Evolutionary conservation across 2,113 vertebrate species (phyloP).

Genomic region (Jaculus jaculus): DNA sequence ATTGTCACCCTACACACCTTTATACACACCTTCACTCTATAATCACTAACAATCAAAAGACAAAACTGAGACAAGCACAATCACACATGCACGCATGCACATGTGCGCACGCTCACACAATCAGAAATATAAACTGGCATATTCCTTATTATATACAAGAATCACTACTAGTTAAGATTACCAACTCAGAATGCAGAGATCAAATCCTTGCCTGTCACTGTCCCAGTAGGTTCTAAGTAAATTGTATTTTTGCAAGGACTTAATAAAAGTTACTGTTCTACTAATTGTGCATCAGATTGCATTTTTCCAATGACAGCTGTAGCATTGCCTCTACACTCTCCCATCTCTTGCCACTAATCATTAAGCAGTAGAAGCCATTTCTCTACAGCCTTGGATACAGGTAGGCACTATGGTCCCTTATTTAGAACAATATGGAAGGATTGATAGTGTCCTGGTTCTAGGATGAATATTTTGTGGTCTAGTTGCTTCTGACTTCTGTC

Average conservation of each 20-base stretch:
- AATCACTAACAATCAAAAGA: neutral
- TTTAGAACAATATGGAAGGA: neutral
- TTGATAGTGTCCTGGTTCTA: neutral
- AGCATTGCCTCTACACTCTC: too few relatives aligned
- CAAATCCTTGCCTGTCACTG: neutral
- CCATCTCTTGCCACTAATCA: neutral
- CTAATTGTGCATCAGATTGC: neutral
- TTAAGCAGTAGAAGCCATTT: neutral
- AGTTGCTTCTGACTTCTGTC: neutral
- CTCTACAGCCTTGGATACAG: neutral
- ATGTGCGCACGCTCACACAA: too few relatives aligned
- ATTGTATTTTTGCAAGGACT: neutral
- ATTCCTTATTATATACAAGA: neutral
- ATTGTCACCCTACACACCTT: neutral
- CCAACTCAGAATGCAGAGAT: neutral
- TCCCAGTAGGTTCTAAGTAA: neutral
- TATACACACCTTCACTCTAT: neutral
- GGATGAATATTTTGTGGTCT: neutral
- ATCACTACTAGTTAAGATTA: neutral
- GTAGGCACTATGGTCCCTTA: neutral
- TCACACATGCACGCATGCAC: too few relatives aligned
- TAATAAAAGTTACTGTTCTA: neutral
- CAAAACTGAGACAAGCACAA: neutral
- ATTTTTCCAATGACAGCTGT: neutral
- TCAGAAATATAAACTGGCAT: neutral